These are phyloP conservation scores for Scaptomyza reducta DNA, from an alignment of 2,888 invertebrate genomes.

Conservation along the genomic window DNA sequence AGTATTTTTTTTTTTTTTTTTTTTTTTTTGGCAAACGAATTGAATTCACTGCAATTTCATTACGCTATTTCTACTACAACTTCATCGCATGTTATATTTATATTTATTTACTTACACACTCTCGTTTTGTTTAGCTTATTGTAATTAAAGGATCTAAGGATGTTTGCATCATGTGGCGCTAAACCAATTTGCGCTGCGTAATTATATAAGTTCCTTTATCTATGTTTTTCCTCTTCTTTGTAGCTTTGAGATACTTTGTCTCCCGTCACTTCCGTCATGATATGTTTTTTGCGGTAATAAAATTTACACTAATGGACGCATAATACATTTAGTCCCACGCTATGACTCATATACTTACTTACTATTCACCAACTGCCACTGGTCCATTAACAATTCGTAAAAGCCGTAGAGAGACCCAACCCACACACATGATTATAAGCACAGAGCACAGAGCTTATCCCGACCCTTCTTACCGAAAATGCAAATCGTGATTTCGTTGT, in stretches of 20 bases:
- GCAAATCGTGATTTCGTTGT: conserved; percentile 43
- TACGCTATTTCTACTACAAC: no score
- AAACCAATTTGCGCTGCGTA: conserved; percentile 66
- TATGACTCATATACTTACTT: conserved; percentile 39
- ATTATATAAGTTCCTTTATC: conserved; percentile 55
- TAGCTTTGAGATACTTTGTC: conserved; percentile 47
- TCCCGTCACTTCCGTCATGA: conserved; percentile 36
- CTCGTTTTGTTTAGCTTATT: background rate
- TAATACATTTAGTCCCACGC: conserved; percentile 48
- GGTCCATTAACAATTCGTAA: conserved; percentile 25
- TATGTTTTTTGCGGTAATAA: conserved; percentile 55
- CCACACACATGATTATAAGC: conserved; percentile 21
- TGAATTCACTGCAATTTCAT: conserved; percentile 26
- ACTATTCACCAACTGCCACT: background rate
- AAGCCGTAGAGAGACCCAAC: conserved; percentile 28
- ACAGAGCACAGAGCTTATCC: conserved; percentile 3
- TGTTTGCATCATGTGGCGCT: conserved; percentile 56
- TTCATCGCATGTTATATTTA: no score
- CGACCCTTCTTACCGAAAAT: conserved; percentile 22
- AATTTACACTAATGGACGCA: conserved; percentile 70
- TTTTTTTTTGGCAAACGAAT: conserved; percentile 41
- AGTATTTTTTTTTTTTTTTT: no score
- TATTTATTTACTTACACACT: background rate
- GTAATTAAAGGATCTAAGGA: conserved; percentile 60
- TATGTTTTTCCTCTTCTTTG: conserved; percentile 5